Evolutionary conservation across 92 coral and sea anemone genomes (phyloP), one percentile per base, ranked within the genome.

Genomic region (Muricea muricata): DNA sequence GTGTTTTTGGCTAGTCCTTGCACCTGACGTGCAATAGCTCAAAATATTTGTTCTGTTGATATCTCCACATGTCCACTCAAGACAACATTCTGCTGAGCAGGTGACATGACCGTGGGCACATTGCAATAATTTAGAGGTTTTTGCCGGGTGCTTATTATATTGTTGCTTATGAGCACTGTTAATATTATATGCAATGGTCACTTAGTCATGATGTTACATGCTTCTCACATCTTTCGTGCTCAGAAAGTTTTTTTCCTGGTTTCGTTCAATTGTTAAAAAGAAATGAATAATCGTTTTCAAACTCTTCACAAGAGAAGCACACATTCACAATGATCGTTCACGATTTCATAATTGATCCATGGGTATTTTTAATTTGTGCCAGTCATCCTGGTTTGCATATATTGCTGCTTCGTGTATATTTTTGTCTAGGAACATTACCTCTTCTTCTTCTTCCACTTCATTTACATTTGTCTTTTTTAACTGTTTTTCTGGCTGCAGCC

Each of bases 111-210:
- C n/a, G n/a, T n/a, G n/a, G 31, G 45, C 83, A 78, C 83, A 54
- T 50, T 7, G 56, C 29, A 33, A 78, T 78, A 41, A 78, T 50
- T 78, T 81, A 78, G 46, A 81, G 46, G 73, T n/a, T 25, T 45
- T 65, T 81, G 70, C 78, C 78, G 65, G 86, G 68, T 82, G 74
- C 72, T 69, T 82, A 29, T 68, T 46, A 82, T 79, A n/a, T 60
- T 60, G 33, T 24, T 60, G 68, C 68, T 12, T 60, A 60, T 60
- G 35, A 60, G 68, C 68, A 60, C 68, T 24, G 68, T 11, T 24
- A 9, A 60, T 21, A 25, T 60, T 25, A 60, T 25, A 29, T 7
- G 28, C 68, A 60, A 60, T 60, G 68, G 34, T 35, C 68, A 60
- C 33, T 25, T 60, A 60, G 78, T 68, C 78, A 74, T 82, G 79